These are phyloP conservation scores for Dioctria linearis DNA, from an alignment of 2,888 invertebrate species.

Conservation along the genomic window DNA sequence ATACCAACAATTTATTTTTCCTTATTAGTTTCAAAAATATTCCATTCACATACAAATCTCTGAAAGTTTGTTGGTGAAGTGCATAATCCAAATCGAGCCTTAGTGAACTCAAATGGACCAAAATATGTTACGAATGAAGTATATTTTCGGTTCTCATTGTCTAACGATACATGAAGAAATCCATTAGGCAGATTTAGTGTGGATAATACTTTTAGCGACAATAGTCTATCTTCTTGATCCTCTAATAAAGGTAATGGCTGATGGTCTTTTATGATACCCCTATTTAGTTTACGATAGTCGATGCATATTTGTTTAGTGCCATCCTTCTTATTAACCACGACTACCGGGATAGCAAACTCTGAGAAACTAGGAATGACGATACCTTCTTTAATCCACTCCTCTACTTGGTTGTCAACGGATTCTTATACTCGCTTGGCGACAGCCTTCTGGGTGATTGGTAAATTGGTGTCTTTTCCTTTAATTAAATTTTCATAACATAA, in stretches of 20 bases:
- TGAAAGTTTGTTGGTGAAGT: neutral
- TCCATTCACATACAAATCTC: neutral
- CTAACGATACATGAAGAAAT: neutral
- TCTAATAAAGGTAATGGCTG: neutral
- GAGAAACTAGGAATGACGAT: neutral
- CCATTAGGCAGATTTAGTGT: neutral
- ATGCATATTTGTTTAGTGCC: neutral
- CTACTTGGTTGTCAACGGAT: neutral
- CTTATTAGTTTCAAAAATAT: neutral
- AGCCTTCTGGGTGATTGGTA: neutral
- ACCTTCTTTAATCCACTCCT: neutral
- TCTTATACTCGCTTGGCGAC: neutral
- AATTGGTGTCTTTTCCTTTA: neutral
- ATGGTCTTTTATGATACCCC: neutral
- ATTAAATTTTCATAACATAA: neutral
- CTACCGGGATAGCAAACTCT: neutral
- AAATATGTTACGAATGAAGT: neutral
- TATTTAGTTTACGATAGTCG: neutral
- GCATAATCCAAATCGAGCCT: neutral
- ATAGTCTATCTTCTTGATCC: neutral
- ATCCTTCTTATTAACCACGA: neutral
- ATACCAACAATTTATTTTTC: neutral
- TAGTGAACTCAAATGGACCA: neutral
- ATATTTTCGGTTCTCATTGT: neutral
- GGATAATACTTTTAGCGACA: neutral